Percentiles rank a stretch among this genome's conserved stretches.
Evolutionary conservation across 2,113 vertebrate species (phyloP).

Genomic region (Girardinichthys multiradiatus): DNA sequence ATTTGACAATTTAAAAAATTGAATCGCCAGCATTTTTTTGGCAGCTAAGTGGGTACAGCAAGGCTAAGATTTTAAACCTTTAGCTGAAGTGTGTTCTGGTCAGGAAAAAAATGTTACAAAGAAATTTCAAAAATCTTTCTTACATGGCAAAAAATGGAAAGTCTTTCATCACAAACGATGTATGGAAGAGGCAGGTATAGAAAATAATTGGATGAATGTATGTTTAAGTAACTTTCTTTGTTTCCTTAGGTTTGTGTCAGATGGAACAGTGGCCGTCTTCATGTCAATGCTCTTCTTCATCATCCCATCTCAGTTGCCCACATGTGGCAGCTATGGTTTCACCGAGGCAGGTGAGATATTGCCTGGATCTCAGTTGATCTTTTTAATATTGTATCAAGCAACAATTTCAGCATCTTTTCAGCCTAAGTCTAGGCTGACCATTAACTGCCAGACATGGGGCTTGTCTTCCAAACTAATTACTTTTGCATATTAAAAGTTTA

Average conservation of each 20-base stretch:
- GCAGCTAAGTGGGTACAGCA: no score
- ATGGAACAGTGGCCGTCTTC: conserved; percentile 88
- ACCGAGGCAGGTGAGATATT: conserved; percentile 36
- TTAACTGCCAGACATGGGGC: not conserved
- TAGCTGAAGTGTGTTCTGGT: no score
- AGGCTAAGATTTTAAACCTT: no score
- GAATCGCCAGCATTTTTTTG: no score
- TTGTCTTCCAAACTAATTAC: conserved; percentile 10
- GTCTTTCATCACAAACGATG: not conserved
- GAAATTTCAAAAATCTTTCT: no score
- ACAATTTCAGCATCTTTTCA: not conserved
- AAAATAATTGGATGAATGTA: not conserved
- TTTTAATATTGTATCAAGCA: no score
- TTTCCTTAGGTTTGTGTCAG: conserved; percentile 82
- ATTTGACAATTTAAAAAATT: no score
- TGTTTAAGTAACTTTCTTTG: not conserved
- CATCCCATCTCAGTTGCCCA: conserved; percentile 80
- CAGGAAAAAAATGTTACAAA: not conserved
- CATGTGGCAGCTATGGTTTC: conserved; percentile 21
- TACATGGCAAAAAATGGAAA: no score
- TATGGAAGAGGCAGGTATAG: no score
- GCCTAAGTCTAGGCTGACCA: not conserved
- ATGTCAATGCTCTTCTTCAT: conserved; percentile 86
- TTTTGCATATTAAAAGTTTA: conserved; percentile 17
- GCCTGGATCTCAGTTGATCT: not conserved